Conservation (phyloP, 2,888 invertebrate species). For the Apodemia duryi region DNA sequence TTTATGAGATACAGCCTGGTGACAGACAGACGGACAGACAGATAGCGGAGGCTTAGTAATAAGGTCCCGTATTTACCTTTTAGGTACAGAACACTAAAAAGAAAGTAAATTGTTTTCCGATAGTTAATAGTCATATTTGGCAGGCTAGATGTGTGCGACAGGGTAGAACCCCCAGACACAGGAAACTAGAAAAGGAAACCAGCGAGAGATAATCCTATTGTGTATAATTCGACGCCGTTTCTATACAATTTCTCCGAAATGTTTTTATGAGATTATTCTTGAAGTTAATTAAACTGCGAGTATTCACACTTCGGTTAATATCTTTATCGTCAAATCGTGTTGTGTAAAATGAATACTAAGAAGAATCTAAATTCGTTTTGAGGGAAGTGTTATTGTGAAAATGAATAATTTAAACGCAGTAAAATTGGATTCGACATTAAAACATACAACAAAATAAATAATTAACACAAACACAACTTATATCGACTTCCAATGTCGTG, state of each 20-base stretch:
- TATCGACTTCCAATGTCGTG: too few relatives aligned
- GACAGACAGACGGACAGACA: too few relatives aligned
- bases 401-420: not conserved
- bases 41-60: too few relatives aligned
- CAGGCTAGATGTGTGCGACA: not conserved
- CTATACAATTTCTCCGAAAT: not conserved
- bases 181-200: not conserved
- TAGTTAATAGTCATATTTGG: not conserved
- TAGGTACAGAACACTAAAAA: too few relatives aligned
- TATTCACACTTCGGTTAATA: slow-evolving; percentile 2
- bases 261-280: not conserved
- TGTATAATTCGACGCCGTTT: not conserved
- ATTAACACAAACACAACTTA: too few relatives aligned
- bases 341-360: not conserved
- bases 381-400: not conserved
- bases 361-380: not conserved
- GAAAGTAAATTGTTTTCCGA: not conserved
- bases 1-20: too few relatives aligned
- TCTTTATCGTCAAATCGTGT: not conserved
- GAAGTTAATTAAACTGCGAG: slow-evolving; percentile 2
- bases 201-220: not conserved
- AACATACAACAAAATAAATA: too few relatives aligned
- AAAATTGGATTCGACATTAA: too few relatives aligned
- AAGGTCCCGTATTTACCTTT: too few relatives aligned
- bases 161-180: not conserved